Evolutionary conservation across 2,113 vertebrate species (phyloP), one percentile per base, ranked within the genome.

Genomic region (Xenopus laevis): DNA sequence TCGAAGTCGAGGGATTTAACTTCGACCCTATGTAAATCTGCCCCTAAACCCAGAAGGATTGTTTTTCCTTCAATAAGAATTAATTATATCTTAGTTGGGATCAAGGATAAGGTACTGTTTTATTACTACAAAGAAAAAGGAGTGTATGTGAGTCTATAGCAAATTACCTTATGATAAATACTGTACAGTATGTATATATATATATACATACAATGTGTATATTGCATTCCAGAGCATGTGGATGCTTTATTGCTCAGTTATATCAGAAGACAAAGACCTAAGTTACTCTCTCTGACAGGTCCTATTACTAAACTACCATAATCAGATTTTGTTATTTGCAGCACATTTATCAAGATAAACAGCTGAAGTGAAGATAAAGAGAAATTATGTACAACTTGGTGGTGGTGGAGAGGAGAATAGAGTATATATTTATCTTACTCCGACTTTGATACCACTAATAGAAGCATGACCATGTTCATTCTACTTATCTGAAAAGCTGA

Each of bases 271-370:
- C 50, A 66, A 67, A 50, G 40, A 40, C 4, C 44, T 59, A 16
- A 8, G 7, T 61, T 60, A 75, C 12, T 27, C 44, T 13, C 20
- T 68, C 13, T 12, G 46, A 30, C 64, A 62, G 7, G 23, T 68
- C 13, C 27, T 72, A 72, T 72, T 64, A 20, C 71, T 72, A 40
- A 27, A 52, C 60, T 64, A 64, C 16, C 60, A 64, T 64, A 64
- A 72, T 72, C 71, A 68, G 72, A 68, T 75, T 50, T 9, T 12
- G 13, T n/a, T 17, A 13, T 59, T 23, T 61, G 68, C 8, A 67
- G 47, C 64, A 47, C 46, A 67, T 74, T 74, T 74, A 61, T 68
- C 45, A 75, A 55, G 23, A 75, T 61, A 68, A 75, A 62, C 53
- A 61, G 16, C 62, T 68, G 57, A 17, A 75, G 21, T 13, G 21